Evolutionary conservation across 2,888 invertebrate species (phyloP), one percentile per base, ranked within the genome.

Genomic region (Mesorhabditis belari): DNA sequence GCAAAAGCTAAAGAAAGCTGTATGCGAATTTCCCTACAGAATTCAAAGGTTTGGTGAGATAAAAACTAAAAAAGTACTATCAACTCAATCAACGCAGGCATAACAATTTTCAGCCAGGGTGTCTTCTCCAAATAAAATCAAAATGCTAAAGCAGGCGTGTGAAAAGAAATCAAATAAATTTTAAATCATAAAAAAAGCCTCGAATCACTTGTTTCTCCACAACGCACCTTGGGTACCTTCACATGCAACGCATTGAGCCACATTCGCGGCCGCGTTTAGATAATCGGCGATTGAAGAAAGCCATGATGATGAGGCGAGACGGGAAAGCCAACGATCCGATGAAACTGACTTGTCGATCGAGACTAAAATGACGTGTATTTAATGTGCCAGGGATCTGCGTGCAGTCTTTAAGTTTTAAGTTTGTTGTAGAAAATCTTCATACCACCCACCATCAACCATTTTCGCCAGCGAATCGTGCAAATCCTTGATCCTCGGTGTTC

Each of bases 291-390:
- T 88, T 70, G 90, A 88, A 29, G 88, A 88, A 60, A 96, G 85
- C 98, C 98, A 98, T 62, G 90, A 90, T 86, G 88, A 64, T 19
- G 67, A 58, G 79, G 94, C 93, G 56, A 98, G 82, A 66, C 89
- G 87, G 0, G 91, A 89, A 63, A 96, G 82, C 94, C 95, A 98
- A 80, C 92, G 92, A 80, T 96, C 94, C 69, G 89, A 88, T 1
- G 89, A 88, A 79, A 89, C 88, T 54, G 85, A 87, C 0, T 87
- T 86, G 80, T 98, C 96, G 80, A 90, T 90, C 82, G 92, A 94
- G 3, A 92, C 95, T 91, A 55, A 57, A 63, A 63, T 17, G n/a
- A 17, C 12, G 44, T 35, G 44, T n/a, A 17, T n/a, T n/a, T n/a
- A n/a, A n/a, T n/a, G n/a, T n/a, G n/a, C n/a, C n/a, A n/a, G n/a